A percentile compares a stretch with the other conserved stretches of the same genome.
These are phyloP conservation scores for Xylophagus ater DNA, from an alignment of 2,888 invertebrate genomes.

Conservation along the genomic window DNA sequence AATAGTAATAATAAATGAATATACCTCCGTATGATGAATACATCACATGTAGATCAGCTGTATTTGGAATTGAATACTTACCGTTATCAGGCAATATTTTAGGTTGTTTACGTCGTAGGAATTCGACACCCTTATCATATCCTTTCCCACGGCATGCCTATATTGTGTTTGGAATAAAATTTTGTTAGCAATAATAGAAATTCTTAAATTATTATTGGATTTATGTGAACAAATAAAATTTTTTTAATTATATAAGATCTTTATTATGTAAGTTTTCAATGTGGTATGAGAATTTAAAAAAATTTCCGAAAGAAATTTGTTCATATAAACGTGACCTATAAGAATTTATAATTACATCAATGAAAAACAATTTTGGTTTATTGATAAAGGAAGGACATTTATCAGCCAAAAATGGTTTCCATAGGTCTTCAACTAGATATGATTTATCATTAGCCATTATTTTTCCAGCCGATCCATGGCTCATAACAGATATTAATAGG, in stretches of 20 bases:
- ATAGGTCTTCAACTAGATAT: slow-evolving; percentile 48
- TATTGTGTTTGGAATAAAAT: too few relatives aligned
- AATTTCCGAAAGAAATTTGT: too few relatives aligned
- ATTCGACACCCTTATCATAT: slow-evolving; percentile 48
- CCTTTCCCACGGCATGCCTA: slow-evolving; percentile 52
- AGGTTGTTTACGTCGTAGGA: too few relatives aligned
- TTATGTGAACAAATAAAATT: too few relatives aligned
- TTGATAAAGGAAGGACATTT: slow-evolving; percentile 48
- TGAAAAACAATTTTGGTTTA: slow-evolving; percentile 61
- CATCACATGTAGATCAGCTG: slow-evolving; percentile 57
- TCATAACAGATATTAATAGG: slow-evolving; percentile 48
- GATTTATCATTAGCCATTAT: slow-evolving; percentile 48
- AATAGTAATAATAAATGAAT: too few relatives aligned
- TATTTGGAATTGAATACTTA: too few relatives aligned
- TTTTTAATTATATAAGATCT: too few relatives aligned
- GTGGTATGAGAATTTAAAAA: too few relatives aligned
- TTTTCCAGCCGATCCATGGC: slow-evolving; percentile 50
- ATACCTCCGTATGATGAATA: slow-evolving; percentile 60
- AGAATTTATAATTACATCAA: slow-evolving; percentile 44
- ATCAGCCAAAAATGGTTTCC: slow-evolving; percentile 48
- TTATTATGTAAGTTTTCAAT: too few relatives aligned
- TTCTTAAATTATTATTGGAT: too few relatives aligned
- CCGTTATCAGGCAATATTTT: too few relatives aligned
- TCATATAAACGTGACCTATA: neutral
- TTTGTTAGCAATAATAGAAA: too few relatives aligned